phyloP scores from a whole-genome alignment of 2,797 vertebrate genomes.

The Trematomus bernacchii region DNA sequence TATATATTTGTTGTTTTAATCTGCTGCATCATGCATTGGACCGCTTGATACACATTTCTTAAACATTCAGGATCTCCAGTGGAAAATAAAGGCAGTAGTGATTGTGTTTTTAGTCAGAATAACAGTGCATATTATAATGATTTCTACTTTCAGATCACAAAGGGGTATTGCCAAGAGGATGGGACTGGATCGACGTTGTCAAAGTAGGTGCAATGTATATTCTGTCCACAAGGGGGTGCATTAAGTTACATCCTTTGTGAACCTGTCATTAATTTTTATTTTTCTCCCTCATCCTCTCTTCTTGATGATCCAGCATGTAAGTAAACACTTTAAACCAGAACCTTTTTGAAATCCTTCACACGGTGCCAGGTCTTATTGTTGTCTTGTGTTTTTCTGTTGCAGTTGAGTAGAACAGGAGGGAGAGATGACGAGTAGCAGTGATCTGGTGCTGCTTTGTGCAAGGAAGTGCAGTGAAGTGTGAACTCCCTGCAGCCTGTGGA shows the following conservation, averaged over 20 bases:
- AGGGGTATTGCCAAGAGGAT: slow-evolving; percentile 96
- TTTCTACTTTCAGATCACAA: slow-evolving; percentile 88
- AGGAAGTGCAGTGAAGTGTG: slow-evolving; percentile 46
- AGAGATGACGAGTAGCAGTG: slow-evolving; percentile 90
- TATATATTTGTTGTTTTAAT: background rate
- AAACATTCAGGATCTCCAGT: background rate
- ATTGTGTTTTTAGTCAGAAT: background rate
- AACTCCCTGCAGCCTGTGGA: slow-evolving; percentile 24
- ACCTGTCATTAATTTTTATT: slow-evolving; percentile 20
- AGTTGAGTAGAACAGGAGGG: slow-evolving; percentile 97
- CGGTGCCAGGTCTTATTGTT: background rate
- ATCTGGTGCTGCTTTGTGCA: slow-evolving; percentile 32
- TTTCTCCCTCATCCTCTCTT: background rate
- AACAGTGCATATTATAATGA: background rate
- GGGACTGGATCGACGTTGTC: slow-evolving; percentile 98
- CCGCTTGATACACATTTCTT: background rate
- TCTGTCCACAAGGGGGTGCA: slow-evolving; percentile 31
- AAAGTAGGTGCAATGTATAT: slow-evolving; percentile 85
- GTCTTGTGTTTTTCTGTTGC: slow-evolving; percentile 45
- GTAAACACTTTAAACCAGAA: slow-evolving; percentile 24
- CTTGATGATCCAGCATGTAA: slow-evolving; percentile 80
- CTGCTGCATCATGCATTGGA: background rate
- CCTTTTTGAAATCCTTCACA: rapidly evolving
- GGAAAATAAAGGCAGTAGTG: background rate
- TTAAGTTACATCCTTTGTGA: background rate